A percentile compares a stretch with the other conserved stretches of the same genome.
These are phyloP conservation scores for Darwinula stevensoni DNA, from an alignment of 2,888 invertebrate species.

Conservation along the genomic window DNA sequence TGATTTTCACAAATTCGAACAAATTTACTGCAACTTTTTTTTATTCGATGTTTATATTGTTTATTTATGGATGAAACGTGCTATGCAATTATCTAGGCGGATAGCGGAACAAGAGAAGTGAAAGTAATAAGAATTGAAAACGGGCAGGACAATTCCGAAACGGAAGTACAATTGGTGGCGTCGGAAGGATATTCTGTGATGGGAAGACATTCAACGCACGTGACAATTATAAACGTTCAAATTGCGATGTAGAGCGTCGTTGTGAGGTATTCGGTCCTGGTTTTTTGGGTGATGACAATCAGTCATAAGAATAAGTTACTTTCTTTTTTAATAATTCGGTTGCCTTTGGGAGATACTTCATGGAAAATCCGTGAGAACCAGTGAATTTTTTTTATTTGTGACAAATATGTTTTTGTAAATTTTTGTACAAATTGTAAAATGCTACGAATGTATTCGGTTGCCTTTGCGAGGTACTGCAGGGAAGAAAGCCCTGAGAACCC, in stretches of 20 bases:
- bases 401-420: constrained; percentile 2
- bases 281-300: constrained; percentile 2
- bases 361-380: constrained; percentile 2
- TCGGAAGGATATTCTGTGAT: constrained; percentile 2
- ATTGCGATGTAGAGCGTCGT: constrained; percentile 2
- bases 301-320: constrained; percentile 2
- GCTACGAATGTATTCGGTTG: constrained; percentile 2
- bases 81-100: constrained; percentile 2
- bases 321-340: constrained; percentile 2
- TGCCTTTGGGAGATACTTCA: constrained; percentile 2
- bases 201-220: constrained; percentile 2
- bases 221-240: constrained; percentile 2
- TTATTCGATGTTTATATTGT: constrained; percentile 2
- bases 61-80: constrained; percentile 2
- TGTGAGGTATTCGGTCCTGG: constrained; percentile 2
- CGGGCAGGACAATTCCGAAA: constrained; percentile 2
- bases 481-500: constrained; percentile 2
- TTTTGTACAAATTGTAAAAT: constrained; percentile 2
- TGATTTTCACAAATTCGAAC: constrained; percentile 2
- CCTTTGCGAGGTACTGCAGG: constrained; percentile 2
- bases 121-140: constrained; percentile 2
- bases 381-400: constrained; percentile 2
- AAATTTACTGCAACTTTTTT: constrained; percentile 2
- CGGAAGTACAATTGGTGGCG: constrained; percentile 2
- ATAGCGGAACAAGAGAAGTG: constrained; percentile 2